A percentile compares a stretch with the other conserved stretches of the same genome.
Evolutionary conservation across 2,113 vertebrate genomes (phyloP).

Genomic region (Tauraco erythrolophus): DNA sequence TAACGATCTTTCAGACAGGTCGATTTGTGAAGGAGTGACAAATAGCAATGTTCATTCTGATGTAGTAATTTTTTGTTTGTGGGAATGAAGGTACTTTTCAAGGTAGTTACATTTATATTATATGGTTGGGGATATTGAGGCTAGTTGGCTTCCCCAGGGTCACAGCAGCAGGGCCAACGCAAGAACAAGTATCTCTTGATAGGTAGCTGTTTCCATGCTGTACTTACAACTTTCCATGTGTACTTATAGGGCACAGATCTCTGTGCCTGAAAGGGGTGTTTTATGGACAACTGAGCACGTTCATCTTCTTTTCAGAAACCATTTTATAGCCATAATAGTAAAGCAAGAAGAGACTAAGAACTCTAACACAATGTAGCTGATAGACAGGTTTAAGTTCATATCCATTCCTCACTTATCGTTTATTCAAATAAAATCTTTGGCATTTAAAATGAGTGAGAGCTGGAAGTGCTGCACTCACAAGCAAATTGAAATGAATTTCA

Average conservation of each 20-base stretch:
- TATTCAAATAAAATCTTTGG: neutral
- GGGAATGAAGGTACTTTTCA: neutral
- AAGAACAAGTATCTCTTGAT: neutral
- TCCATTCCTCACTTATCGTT: neutral
- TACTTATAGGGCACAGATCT: neutral
- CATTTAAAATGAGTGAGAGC: neutral
- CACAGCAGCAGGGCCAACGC: neutral
- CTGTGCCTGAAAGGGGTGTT: neutral
- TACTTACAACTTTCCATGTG: neutral
- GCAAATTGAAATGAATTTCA: neutral
- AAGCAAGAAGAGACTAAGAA: neutral
- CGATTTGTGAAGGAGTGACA: neutral
- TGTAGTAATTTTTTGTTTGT: neutral
- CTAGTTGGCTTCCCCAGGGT: neutral
- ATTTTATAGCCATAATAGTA: neutral
- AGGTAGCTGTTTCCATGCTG: neutral
- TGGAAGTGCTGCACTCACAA: neutral
- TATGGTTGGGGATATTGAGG: neutral
- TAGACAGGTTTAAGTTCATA: neutral
- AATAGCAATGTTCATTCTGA: neutral
- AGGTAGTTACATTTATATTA: neutral
- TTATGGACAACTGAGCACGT: neutral
- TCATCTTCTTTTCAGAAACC: neutral
- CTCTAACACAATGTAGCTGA: neutral
- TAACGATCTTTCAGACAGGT: neutral